Evolutionary conservation across 2,888 invertebrate species (phyloP), one percentile per base, ranked within the genome.

Genomic region (Diadegma fenestrale): DNA sequence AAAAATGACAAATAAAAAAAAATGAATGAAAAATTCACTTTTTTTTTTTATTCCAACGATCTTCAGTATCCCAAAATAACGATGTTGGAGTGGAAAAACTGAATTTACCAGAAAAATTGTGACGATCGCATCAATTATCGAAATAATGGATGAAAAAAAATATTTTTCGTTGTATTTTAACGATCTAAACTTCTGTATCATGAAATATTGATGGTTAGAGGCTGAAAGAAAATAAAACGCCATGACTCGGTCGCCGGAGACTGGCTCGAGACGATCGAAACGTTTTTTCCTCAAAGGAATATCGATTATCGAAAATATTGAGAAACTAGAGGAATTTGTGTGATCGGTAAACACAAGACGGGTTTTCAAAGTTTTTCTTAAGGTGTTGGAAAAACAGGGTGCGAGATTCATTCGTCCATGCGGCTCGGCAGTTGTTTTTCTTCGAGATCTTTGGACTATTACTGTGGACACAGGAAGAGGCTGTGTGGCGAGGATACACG

Each of bases 301-400:
- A 58, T 58, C 26, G 58, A 26, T 58, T 58, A 26, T 58, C 5
- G 26, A 26, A 58, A 58, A 58, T 58, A 58, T 58, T 26, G 54
- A 22, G 6, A 14, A 58, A 58, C 26, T 12, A 14, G 6, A 7
- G 4, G 26, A 58, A 26, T 26, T 58, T 84, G 64, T 63, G 71
- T 71, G 80, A 19, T 43, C 51, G 14, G 58, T 68, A 22, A 17
- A 22, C 33, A 75, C 17, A 54, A 26, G 43, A 58, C 12, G 17
- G 5, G 26, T 33, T 64, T 41, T 45, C 68, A 58, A 71, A 48
- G 73, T 19, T 51, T 81, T 82, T 80, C 81, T 79, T 58, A 69
- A 86, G 87, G 81, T 85, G 84, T 89, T 89, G 88, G 87, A 89
- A 91, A 89, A 92, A 91, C 91, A 92, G 4, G 37, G 8, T 10